Evolutionary conservation across 2,113 vertebrate genomes (phyloP).

Genomic region (Picathartes gymnocephalus): DNA sequence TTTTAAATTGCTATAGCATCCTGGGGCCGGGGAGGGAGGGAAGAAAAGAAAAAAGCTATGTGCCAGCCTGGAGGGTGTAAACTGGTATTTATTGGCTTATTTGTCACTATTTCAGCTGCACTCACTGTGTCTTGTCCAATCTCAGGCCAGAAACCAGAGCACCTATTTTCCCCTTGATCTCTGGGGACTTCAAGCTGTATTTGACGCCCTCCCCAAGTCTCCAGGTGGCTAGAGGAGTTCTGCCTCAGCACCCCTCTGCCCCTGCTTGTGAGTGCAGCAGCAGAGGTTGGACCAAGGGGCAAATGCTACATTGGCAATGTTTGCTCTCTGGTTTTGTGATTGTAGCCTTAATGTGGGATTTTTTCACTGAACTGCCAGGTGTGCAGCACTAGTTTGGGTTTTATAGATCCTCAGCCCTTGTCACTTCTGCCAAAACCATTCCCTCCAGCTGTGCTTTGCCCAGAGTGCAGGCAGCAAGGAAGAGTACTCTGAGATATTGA

Average conservation of each 20-base stretch:
- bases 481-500: background rate
- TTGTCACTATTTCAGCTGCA: background rate
- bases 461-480: background rate
- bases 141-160: background rate
- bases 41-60: background rate
- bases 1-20: background rate
- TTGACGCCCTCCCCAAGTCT: background rate
- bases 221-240: background rate
- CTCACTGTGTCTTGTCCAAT: background rate
- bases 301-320: background rate
- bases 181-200: background rate
- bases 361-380: background rate
- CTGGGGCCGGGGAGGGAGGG: too few species aligned
- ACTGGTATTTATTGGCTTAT: background rate
- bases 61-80: background rate
- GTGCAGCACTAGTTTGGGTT: background rate
- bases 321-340: background rate
- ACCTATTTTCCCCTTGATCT: background rate
- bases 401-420: background rate
- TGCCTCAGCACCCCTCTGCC: background rate
- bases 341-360: background rate
- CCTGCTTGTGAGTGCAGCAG: rapidly evolving
- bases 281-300: background rate
- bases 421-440: background rate
- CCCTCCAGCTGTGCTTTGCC: background rate